A percentile compares a stretch with the other conserved stretches of the same genome.
phyloP scores from a whole-genome alignment of 2,888 invertebrate species.

The Agrotis clavis region DNA sequence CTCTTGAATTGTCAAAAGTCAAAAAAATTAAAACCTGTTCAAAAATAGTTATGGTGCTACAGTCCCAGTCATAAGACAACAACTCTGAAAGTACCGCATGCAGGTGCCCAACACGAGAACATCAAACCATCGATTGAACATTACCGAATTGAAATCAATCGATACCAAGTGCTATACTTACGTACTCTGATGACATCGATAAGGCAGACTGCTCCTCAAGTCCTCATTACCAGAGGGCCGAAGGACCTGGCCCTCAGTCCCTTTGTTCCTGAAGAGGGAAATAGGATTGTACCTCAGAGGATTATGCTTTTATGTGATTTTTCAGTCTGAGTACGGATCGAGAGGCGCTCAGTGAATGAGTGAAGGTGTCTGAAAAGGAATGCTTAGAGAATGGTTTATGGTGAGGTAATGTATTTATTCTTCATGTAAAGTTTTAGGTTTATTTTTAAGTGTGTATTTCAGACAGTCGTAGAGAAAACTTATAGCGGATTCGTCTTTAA shows the following conservation, averaged over 20 bases:
- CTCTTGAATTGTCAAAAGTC: too few species aligned
- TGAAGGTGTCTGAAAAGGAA: slow-evolving; percentile 52
- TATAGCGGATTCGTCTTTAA: too few species aligned
- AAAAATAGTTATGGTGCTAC: too few species aligned
- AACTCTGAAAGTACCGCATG: too few species aligned
- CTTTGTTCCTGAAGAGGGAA: slow-evolving; percentile 73
- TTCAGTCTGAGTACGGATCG: slow-evolving; percentile 72
- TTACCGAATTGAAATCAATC: slow-evolving; percentile 63
- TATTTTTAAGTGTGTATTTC: neutral
- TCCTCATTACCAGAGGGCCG: slow-evolving; percentile 51
- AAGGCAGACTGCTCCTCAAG: slow-evolving; percentile 69
- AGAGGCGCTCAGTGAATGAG: slow-evolving; percentile 61
- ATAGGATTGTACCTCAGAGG: slow-evolving; percentile 73
- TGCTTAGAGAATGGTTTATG: slow-evolving; percentile 45
- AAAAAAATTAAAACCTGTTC: too few species aligned
- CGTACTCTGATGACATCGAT: slow-evolving; percentile 70
- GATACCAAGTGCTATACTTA: slow-evolving; percentile 46
- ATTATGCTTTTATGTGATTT: slow-evolving; percentile 79
- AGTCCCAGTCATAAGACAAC: too few species aligned
- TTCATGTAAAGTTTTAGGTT: neutral
- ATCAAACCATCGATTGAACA: slow-evolving; percentile 49
- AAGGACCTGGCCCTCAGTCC: slow-evolving; percentile 62
- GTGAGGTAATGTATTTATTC: slow-evolving; percentile 6
- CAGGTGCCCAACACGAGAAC: neutral
- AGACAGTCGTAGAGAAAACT: neutral